Base-by-base conservation (phyloP, 2,113 vertebrate genomes). In the Notothenia coriiceps region DNA sequence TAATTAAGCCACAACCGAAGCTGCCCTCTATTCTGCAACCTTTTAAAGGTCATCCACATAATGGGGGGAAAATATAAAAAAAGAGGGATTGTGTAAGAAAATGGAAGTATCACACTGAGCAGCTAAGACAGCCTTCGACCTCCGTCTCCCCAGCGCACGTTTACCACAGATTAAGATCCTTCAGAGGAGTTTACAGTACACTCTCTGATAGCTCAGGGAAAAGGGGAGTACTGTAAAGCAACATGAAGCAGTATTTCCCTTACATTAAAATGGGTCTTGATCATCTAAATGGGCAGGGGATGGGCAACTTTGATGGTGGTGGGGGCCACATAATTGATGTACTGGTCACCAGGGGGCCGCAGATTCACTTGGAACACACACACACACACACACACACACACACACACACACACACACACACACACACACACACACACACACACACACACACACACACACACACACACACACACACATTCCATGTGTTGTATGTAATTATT, bases 1-100 rank as follows among this genome's bases (percentile, higher is more conserved):
- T 92, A 88, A 91, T 92, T 90, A 90, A 88, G 88, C 67, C 82
- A 17, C 74, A 88, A 83, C 80, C 85, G 79, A 85, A 77, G 82
- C 85, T 70, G 86, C 80, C 79, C 83, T 86, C 73, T 71, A 70
- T 69, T 74, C 70, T 68, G 78, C 56, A 80, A 59, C 14, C 10
- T 47, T 90, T 81, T 75, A 89, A 92, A 93, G 87, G 92, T 91
- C 87, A 64, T 44, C 22, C 74, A 72, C 67, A 81, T 64, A 70
- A 89, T 49, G 47, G 52, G 69, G 18, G 52, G 13, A 18, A 4
- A 56, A 68, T 46, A 35, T 50, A 1, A 51, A 63, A 67, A 69
- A 55, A 50, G 15, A 49, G 2, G 44, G 40, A 70, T 49, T 17
- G 70, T 18, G 62, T n/a, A 56, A 47, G 46, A 22, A 69, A 83